phyloP scores from a whole-genome alignment of 2,888 invertebrate species.

The Mayetiola destructor region DNA sequence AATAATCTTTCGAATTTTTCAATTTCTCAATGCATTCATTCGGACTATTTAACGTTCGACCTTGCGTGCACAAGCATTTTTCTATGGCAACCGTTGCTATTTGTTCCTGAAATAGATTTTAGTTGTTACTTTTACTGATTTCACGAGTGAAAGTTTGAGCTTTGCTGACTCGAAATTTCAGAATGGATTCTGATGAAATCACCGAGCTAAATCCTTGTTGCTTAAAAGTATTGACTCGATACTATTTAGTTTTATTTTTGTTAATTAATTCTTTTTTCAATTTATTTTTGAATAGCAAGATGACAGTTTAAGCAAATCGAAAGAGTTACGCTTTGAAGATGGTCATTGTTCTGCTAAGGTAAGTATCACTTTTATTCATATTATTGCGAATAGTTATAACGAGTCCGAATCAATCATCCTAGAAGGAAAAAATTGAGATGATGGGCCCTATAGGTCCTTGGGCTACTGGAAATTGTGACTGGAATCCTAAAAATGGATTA shows the following conservation, averaged over 20 bases:
- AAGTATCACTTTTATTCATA: too few species aligned
- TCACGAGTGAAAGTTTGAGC: not conserved
- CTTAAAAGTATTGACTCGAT: not conserved
- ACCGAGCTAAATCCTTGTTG: not conserved
- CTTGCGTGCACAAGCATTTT: slow-evolving; percentile 7
- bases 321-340: too few species aligned
- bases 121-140: not conserved
- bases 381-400: too few species aligned
- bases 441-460: slow-evolving; percentile 37
- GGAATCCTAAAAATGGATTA: slow-evolving; percentile 51
- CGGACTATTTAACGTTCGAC: not conserved
- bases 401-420: not conserved
- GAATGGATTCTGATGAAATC: not conserved
- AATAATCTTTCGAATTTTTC: too few species aligned
- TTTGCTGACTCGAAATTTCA: not conserved
- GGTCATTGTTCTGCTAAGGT: too few species aligned
- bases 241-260: too few species aligned
- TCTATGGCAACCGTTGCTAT: slow-evolving; percentile 7
- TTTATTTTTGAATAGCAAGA: too few species aligned
- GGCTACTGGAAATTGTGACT: slow-evolving; percentile 57
- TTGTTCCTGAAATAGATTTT: not conserved
- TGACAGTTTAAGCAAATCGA: too few species aligned
- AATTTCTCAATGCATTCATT: too few species aligned
- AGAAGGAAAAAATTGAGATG: not conserved
- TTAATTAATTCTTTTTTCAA: too few species aligned